Conservation (phyloP, 2,888 invertebrate genomes). For the Chrysolina haemoptera region DNA sequence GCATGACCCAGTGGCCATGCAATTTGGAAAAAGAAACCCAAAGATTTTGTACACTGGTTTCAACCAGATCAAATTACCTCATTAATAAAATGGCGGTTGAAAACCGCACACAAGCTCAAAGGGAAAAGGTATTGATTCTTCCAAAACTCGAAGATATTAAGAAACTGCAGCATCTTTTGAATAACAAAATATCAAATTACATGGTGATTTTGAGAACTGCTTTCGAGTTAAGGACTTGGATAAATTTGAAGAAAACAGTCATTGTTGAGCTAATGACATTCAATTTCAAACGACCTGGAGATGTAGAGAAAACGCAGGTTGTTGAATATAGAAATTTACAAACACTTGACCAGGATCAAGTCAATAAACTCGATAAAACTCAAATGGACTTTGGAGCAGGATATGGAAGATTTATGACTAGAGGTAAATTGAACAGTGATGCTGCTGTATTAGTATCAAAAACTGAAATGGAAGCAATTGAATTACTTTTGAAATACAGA, state of each 20-base stretch:
- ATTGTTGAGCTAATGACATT: constrained; percentile 23
- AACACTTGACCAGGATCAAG: constrained; percentile 3
- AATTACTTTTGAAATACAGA: constrained; percentile 16
- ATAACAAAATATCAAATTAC: not conserved
- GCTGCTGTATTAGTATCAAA: constrained; percentile 12
- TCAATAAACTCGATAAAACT: not conserved
- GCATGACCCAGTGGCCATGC: constrained; percentile 3
- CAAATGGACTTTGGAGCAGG: constrained; percentile 8
- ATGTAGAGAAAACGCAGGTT: constrained; percentile 27
- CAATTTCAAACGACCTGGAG: constrained; percentile 23
- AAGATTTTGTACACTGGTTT: constrained; percentile 24
- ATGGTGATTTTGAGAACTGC: not conserved
- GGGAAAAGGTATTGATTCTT: constrained; percentile 7
- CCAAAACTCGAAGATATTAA: constrained; percentile 20
- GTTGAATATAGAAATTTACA: constrained; percentile 22
- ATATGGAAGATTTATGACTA: constrained; percentile 25
- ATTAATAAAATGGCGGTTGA: constrained; percentile 28
- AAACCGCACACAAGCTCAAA: constrained; percentile 3
- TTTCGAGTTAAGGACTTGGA: constrained; percentile 20
- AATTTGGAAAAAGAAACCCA: constrained; percentile 18
- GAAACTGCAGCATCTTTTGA: not conserved
- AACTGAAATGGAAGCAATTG: constrained; percentile 19
- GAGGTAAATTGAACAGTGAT: constrained; percentile 21
- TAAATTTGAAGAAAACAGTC: not conserved
- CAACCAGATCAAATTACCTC: constrained; percentile 14